These are phyloP conservation scores for Torymus tubicola DNA, from an alignment of 2,888 invertebrate species.

Conservation along the genomic window DNA sequence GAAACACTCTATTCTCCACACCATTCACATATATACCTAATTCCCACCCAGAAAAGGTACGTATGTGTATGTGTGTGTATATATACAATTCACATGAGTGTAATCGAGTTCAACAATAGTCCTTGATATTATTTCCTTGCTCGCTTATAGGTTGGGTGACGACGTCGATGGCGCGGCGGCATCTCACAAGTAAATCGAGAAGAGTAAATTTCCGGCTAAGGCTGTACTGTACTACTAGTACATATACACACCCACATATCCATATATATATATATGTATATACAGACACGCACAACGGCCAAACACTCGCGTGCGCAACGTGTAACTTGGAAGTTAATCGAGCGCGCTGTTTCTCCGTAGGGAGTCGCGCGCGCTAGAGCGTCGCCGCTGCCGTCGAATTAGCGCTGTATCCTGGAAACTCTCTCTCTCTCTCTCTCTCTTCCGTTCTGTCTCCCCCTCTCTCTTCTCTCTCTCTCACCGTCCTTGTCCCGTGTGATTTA, in stretches of 20 bases:
- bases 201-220: slow-evolving; percentile 43
- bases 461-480: neutral
- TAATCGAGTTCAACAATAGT: too few species aligned
- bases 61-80: too few species aligned
- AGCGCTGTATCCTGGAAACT: slow-evolving; percentile 44
- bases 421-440: neutral
- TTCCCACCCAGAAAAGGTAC: too few species aligned
- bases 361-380: slow-evolving; percentile 53
- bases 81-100: too few species aligned
- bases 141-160: too few species aligned
- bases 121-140: slow-evolving; percentile 30
- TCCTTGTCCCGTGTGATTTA: slow-evolving; percentile 63
- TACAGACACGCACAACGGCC: neutral
- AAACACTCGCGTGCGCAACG: neutral
- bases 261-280: too few species aligned
- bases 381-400: slow-evolving; percentile 56
- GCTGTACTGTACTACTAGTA: neutral
- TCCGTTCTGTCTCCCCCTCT: too few species aligned
- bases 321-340: slow-evolving; percentile 65
- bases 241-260: too few species aligned
- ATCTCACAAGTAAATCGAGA: slow-evolving; percentile 45
- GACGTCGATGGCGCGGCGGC: neutral
- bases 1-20: too few species aligned
- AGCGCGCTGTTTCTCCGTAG: slow-evolving; percentile 63
- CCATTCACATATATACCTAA: too few species aligned